Evolutionary conservation across 1,140 invertebrate species (phyloP), one percentile per base, ranked within the genome.

Genomic region (Atopsyche davidsoni): DNA sequence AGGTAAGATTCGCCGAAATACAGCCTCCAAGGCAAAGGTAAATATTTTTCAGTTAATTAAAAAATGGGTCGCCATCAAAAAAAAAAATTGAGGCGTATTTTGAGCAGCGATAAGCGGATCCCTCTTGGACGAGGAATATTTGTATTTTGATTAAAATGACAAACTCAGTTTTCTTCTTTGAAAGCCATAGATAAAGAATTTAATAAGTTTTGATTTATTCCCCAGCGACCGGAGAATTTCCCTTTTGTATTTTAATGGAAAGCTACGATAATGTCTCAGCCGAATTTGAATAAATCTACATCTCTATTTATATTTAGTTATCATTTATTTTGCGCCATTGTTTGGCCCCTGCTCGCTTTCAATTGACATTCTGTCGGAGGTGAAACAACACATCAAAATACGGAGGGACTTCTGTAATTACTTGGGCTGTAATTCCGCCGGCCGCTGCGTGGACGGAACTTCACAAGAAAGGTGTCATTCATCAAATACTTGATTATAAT

Each of bases 281-380:
- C 32, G 44, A 51, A 55, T 55, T 55, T 55, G 43, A 55, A 55
- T 55, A 55, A 55, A 55, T 55, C 53, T 55, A 43, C 53, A 55
- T 55, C 42, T 41, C 39, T 41, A 46, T 46, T 51, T 51, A 34
- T 50, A 28, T 13, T 16, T 17, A 46, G 46, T 22, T 46, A 49
- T 50, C 34, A 47, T 51, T 51, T 49, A 46, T 45, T 49, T 51
- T 55, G 40, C 36, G 28, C 38, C 39, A 55, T 55, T 55, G 53
- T 55, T 51, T 55, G 50, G 43, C 40, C 43, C 53, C 18, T 32
- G 22, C 46, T 36, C 44, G 45, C 40, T 51, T 51, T 39, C 38
- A 43, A 51, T 50, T 45, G 53, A 50, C 42, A 42, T 51, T 48
- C 46, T 45, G 36, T 28, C 24, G 36, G 34, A 34, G 46, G 46